Percentiles rank a stretch among this genome's conserved stretches.
Conservation (phyloP, 1,140 invertebrate genomes). For the Rhyzopertha dominica region DNA sequence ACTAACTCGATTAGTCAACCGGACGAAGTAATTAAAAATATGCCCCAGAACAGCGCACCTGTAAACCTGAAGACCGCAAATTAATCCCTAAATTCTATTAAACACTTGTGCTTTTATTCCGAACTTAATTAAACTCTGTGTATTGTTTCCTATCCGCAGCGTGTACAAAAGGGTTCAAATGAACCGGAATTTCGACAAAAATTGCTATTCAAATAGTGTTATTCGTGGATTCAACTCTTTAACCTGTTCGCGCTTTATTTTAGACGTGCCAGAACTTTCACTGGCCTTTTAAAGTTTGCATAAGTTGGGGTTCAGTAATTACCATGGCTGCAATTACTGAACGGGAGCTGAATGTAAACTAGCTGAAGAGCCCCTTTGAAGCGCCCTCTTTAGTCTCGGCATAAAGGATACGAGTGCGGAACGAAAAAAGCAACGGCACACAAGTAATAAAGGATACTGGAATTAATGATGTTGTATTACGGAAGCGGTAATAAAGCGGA, state of each 20-base stretch:
- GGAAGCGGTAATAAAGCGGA: too few relatives aligned
- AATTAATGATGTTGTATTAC: slow-evolving; percentile 29
- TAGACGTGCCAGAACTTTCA: slow-evolving; percentile 26
- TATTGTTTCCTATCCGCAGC: too few relatives aligned
- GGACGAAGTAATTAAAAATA: too few relatives aligned
- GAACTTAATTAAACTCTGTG: too few relatives aligned
- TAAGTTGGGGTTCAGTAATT: slow-evolving; percentile 27
- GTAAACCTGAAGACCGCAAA: too few relatives aligned
- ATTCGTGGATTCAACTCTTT: slow-evolving; percentile 11
- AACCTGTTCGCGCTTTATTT: slow-evolving; percentile 23
- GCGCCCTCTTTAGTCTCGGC: slow-evolving; percentile 24
- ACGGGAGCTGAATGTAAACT: slow-evolving; percentile 26
- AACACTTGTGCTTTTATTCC: too few relatives aligned
- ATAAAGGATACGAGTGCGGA: slow-evolving; percentile 30
- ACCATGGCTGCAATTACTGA: slow-evolving; percentile 29
- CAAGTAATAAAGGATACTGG: slow-evolving; percentile 31
- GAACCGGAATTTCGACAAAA: too few relatives aligned
- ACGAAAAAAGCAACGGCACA: slow-evolving; percentile 31
- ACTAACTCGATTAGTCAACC: too few relatives aligned
- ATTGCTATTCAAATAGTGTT: slow-evolving; percentile 12
- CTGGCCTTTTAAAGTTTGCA: slow-evolving; percentile 30
- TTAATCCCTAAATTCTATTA: too few relatives aligned
- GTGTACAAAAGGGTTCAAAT: too few relatives aligned
- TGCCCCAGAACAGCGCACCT: too few relatives aligned
- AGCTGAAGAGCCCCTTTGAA: slow-evolving; percentile 23